Base-by-base conservation (phyloP, 2,113 vertebrate genomes). In the Rhadina sibilatrix region DNA sequence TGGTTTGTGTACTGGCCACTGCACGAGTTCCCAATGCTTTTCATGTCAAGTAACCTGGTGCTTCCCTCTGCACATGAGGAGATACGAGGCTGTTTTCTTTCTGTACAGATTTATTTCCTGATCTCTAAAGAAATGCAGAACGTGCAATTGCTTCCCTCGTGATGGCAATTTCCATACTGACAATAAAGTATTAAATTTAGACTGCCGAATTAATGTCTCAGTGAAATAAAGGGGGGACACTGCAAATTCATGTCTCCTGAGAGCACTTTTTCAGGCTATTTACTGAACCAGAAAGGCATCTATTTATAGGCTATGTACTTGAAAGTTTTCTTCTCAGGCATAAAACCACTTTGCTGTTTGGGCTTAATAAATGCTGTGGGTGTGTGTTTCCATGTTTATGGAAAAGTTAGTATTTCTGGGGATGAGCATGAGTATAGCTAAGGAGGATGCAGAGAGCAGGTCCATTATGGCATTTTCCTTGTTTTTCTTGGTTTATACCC, bases 271-370 rank as follows among this genome's bases (percentile, higher is more conserved):
- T 46, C 76, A 81, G 80, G 33, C 64, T 77, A n/a, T 86, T 87
- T 94, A 77, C 64, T 84, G 77, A 81, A 72, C 38, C 83, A 89
- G 87, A 93, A 91, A 82, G 69, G 70, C 84, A 61, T 63, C 60
- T 81, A 16, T 87, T 92, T 80, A 90, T 83, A 77, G 76, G 47
- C 52, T 78, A 76, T 75, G 21, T 54, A 35, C 81, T 94, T 86
- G 40, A 49, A 92, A 74, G 38, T 82, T 75, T 94, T 92, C 72
- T 91, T 96, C 83, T 72, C 74, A 78, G 64, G 40, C 84, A 60
- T 89, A 75, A 93, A 94, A 76, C 66, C 57, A 52, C 8, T 92
- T 85, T 85, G 18, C 31, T 82, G 2, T 65, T 72, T 69, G 19
- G 28, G 25, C 24, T 81, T 93, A 84, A 84, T 65, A 82, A 74